Evolutionary conservation across 2,113 vertebrate species (phyloP).

Genomic region (Anarhynchus alexandrinus): DNA sequence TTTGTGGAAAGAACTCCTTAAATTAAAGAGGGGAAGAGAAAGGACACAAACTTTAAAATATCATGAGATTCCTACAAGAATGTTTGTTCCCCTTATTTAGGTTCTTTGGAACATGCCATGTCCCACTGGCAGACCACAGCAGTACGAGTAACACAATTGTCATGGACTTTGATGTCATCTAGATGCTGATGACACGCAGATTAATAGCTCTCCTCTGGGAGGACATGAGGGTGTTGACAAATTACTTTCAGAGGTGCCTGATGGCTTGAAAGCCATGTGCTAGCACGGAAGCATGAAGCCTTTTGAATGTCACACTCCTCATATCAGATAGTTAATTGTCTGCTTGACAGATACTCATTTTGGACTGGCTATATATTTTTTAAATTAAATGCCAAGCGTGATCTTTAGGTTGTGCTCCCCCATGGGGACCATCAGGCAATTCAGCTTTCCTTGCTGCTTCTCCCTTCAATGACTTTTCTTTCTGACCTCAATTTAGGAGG

Average conservation of each 20-base stretch:
- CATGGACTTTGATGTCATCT: neutral
- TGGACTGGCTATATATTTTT: neutral
- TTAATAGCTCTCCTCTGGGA: neutral
- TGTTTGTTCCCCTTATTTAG: accelerated
- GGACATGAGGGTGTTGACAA: neutral
- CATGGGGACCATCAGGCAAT: neutral
- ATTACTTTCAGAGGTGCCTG: neutral
- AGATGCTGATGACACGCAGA: neutral
- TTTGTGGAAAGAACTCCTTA: neutral
- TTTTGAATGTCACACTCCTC: neutral
- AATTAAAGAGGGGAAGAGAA: neutral
- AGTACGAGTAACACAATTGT: accelerated
- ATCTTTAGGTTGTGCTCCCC: neutral
- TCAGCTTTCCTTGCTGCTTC: neutral
- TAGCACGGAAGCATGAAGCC: neutral
- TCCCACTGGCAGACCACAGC: neutral
- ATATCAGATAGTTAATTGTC: neutral
- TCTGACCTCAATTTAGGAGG: neutral
- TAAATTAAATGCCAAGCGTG: neutral
- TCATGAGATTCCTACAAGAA: neutral
- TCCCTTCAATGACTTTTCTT: neutral
- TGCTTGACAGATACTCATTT: neutral
- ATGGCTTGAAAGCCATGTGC: neutral
- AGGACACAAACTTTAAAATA: neutral
- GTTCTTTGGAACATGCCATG: neutral